Conservation (phyloP, 2,888 invertebrate species). For the Epiblema foenella region DNA sequence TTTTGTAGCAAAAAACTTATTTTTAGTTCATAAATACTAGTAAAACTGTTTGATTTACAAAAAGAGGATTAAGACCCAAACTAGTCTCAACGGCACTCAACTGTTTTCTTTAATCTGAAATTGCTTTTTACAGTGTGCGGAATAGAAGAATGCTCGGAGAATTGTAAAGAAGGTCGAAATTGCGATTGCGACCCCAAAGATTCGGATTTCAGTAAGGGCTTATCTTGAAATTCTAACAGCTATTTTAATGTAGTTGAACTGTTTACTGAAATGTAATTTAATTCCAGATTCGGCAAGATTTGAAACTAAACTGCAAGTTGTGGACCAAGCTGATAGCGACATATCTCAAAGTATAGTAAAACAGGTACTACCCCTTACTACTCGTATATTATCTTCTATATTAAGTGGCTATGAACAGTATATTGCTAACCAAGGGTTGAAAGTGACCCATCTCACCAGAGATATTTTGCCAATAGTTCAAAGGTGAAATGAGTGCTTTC, state of each 20-base stretch:
- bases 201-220: conserved; percentile 67
- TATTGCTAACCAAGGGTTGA: too few species aligned
- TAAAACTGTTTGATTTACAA: background rate
- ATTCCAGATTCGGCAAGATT: conserved; percentile 84
- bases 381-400: too few species aligned
- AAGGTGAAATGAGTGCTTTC: too few species aligned
- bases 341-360: conserved; percentile 73
- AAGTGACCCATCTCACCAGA: too few species aligned
- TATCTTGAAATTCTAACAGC: conserved; percentile 36
- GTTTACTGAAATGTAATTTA: background rate
- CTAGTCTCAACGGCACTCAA: background rate
- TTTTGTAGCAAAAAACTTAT: background rate
- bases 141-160: conserved; percentile 74
- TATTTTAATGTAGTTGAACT: conserved; percentile 9
- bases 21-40: conserved; percentile 1
- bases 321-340: conserved; percentile 75
- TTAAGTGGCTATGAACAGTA: too few species aligned
- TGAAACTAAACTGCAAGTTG: conserved; percentile 84
- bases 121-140: conserved; percentile 69
- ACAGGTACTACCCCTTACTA: conserved; percentile 65
- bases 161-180: conserved; percentile 61
- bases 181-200: conserved; percentile 77
- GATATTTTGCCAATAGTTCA: too few species aligned
- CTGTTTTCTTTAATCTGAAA: conserved; percentile 28
- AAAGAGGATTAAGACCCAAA: too few species aligned